Percentiles rank a stretch among this genome's conserved stretches.
Evolutionary conservation across 2,797 vertebrate species (phyloP).

Genomic region (Melanogrammus aeglefinus): DNA sequence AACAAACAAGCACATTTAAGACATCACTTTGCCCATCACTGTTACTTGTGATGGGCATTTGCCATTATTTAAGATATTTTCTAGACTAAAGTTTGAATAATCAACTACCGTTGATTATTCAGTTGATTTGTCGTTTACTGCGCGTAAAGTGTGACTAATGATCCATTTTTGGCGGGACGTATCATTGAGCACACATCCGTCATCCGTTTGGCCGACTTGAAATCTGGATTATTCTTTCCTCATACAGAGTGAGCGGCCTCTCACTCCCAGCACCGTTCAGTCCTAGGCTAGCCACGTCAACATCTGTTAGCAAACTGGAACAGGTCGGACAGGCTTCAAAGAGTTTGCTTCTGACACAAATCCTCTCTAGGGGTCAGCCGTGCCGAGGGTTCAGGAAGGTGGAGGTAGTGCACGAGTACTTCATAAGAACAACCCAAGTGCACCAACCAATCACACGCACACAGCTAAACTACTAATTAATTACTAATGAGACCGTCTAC

Average conservation of each 20-base stretch:
- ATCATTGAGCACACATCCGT: background rate
- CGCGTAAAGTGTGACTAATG: background rate
- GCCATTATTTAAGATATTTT: background rate
- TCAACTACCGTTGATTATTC: background rate
- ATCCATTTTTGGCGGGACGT: background rate
- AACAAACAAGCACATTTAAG: background rate
- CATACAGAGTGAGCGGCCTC: background rate
- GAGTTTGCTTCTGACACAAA: background rate
- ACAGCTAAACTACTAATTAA: background rate
- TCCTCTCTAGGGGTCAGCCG: background rate
- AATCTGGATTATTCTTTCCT: background rate
- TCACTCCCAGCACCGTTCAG: background rate
- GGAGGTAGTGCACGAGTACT: background rate
- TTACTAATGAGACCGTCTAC: background rate
- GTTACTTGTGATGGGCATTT: background rate
- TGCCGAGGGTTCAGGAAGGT: background rate
- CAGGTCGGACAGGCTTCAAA: conserved; percentile 1
- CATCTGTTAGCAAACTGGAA: background rate
- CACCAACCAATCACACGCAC: background rate
- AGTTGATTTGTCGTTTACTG: background rate
- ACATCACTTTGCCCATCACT: background rate
- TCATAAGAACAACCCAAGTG: background rate
- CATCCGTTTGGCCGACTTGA: background rate
- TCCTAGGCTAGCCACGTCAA: background rate
- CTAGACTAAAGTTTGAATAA: background rate